Base-by-base conservation (phyloP, 2,888 invertebrate species). In the Deilephila elpenor region DNA sequence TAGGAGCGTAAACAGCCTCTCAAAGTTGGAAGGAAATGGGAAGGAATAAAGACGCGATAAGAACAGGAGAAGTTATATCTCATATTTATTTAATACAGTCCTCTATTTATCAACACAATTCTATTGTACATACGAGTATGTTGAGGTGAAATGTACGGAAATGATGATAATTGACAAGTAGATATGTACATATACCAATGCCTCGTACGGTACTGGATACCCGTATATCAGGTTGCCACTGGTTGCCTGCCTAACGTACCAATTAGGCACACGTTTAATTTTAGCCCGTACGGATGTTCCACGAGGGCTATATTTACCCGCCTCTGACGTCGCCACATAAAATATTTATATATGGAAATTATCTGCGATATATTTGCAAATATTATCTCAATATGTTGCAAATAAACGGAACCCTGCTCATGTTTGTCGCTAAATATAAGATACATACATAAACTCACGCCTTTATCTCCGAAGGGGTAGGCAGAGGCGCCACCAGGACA, bases 161-260 rank as follows among this genome's bases (percentile, higher is more conserved):
- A 25, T 25, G 44, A 44, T 11, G 11, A 44, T 44, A 44, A 44
- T 44, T 44, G 14, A 11, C 11, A 44, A 14, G 44, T 44, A 44
- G 44, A 3, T 25, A 25, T 25, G 25, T 25, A 25, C 25, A 3
- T 44, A 44, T 14, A 44, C 14, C 37, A 44, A 44, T 62, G 37
- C 34, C 62, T 37, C 3, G 7, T 62, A n/a, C 14, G 44, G 44
- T 44, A 44, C 44, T 8, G 8, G 29, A 29, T 34, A 37, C 7
- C n/a, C 8, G 62, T n/a, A 67, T 44, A 67, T 67, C 67, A 3
- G 25, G 67, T 67, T 67, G 51, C 67, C 51, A 6, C 20, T 67
- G 51, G 29, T 51, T 25, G 44, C 25, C 67, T 44, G 64, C 14
- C 44, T 34, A 44, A 51, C 67, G 44, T 67, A 25, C 2, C 51